A percentile compares a stretch with the other conserved stretches of the same genome.
Conservation (phyloP, 2,113 vertebrate genomes). For the Bambusicola thoracicus region DNA sequence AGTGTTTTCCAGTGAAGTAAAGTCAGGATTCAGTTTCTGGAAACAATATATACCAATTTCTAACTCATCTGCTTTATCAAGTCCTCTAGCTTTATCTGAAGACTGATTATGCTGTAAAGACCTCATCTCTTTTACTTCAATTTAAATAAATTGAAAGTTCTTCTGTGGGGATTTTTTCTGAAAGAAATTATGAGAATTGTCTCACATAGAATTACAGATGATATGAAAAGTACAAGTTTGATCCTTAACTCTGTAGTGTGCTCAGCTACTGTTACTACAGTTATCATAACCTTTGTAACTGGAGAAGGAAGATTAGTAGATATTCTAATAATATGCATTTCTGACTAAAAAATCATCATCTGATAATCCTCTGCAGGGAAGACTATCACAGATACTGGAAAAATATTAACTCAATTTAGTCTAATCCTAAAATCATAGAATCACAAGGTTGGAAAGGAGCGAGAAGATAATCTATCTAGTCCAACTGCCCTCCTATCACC, state of each 20-base stretch:
- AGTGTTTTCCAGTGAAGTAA: neutral
- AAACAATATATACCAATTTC: neutral
- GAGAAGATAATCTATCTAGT: no score
- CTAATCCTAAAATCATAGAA: neutral
- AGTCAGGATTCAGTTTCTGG: neutral
- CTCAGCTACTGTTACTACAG: neutral
- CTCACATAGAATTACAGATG: neutral
- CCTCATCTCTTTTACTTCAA: neutral
- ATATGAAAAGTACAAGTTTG: neutral
- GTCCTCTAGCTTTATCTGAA: neutral
- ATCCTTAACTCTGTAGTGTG: neutral
- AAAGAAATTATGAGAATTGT: neutral
- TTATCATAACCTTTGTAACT: neutral
- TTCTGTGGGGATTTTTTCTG: neutral
- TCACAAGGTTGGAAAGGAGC: no score
- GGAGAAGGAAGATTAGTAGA: neutral
- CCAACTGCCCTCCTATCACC: no score
- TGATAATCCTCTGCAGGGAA: neutral
- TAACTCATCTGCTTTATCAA: neutral
- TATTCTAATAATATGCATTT: neutral
- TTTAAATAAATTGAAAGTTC: neutral
- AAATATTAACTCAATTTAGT: neutral
- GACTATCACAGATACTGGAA: neutral
- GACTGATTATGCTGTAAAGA: neutral
- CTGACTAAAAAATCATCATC: neutral